Base-by-base conservation (phyloP, 2,797 vertebrate genomes). In the Sebastes wilsoni region DNA sequence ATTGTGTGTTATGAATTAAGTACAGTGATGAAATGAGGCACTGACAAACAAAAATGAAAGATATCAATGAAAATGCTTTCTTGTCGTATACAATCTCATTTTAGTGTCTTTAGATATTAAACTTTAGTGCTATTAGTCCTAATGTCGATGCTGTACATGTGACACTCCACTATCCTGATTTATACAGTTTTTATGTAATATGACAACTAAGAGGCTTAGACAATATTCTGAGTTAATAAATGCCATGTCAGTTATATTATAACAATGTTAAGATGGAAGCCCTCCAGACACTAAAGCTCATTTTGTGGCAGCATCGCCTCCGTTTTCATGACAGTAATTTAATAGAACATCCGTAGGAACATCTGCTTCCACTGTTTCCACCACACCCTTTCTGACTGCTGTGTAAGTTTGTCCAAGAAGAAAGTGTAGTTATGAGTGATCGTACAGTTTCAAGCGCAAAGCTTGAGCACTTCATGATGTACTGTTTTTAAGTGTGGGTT, bases 241-340 rank as follows among this genome's bases (percentile, higher is more conserved):
- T 81, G 86, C 67, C 81, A 83, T 75, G 59, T 67, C 79, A 79
- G 54, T 90, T 85, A 76, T 28, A 16, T 38, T 79, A 13, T 49
- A 27, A 22, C 73, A 71, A 79, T 49, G 79, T 55, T 66, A 11
- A 49, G 66, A 89, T 66, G 65, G 34, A 82, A 84, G 71, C 55
- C 60, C 55, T 78, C 76, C 72, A 83, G 75, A 70, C 75, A 77
- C 56, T 28, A 36, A 77, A 84, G 73, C 66, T 76, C 20, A 58
- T 82, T 83, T 74, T 66, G 58, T 78, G 54, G 78, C 66, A 58
- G 65, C 18, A 12, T 75, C 14, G 72, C 54, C 46, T 84, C 60
- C n/a, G 25, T 78, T 86, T 86, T 77, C 38, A 59, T 62, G n/a
- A 68, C 20, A 46, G 56, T 85, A 77, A 91, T 88, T 67, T 60